Evolutionary conservation across 2,113 vertebrate genomes (phyloP).

Genomic region (Solea solea): DNA sequence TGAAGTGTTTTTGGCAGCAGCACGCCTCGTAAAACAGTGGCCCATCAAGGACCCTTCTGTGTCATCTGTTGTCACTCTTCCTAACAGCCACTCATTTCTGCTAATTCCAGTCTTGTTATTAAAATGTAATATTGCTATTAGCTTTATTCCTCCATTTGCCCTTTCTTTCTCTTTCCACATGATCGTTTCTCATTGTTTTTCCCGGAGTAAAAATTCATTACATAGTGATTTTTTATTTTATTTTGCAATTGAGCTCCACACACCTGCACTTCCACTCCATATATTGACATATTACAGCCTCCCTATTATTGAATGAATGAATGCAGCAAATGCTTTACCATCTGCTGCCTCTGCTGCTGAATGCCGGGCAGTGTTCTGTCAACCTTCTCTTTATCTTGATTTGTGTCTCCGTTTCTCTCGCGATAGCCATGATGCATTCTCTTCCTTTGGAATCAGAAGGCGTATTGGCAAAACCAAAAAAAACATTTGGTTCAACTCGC

Average conservation of each 20-base stretch:
- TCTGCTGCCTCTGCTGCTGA: slow-evolving; percentile 34
- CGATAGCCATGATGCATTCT: slow-evolving; percentile 5
- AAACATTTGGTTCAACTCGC: neutral
- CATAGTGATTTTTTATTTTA: neutral
- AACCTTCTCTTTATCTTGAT: slow-evolving; percentile 36
- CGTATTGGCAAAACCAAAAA: slow-evolving; percentile 34
- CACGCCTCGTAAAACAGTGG: slow-evolving; percentile 29
- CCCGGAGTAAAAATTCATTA: slow-evolving; percentile 13
- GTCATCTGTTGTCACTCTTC: slow-evolving; percentile 18
- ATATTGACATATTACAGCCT: neutral
- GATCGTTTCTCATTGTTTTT: slow-evolving; percentile 5
- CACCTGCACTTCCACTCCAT: slow-evolving; percentile 1
- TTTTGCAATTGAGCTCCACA: neutral
- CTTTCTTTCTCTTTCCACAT: slow-evolving; percentile 18
- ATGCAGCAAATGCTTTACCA: slow-evolving; percentile 26
- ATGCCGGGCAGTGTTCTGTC: slow-evolving; percentile 3
- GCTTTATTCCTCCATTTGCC: slow-evolving; percentile 34
- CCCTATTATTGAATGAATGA: slow-evolving; percentile 35
- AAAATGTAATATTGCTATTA: slow-evolving; percentile 37
- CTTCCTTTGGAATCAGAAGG: slow-evolving; percentile 24
- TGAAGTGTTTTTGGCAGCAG: slow-evolving; percentile 32
- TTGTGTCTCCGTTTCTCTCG: slow-evolving; percentile 24
- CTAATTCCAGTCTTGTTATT: slow-evolving; percentile 19
- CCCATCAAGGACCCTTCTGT: slow-evolving; percentile 39
- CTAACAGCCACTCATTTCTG: slow-evolving; percentile 24